Base-by-base conservation (phyloP, 2,888 invertebrate species). In the Oasisia sp. region DNA sequence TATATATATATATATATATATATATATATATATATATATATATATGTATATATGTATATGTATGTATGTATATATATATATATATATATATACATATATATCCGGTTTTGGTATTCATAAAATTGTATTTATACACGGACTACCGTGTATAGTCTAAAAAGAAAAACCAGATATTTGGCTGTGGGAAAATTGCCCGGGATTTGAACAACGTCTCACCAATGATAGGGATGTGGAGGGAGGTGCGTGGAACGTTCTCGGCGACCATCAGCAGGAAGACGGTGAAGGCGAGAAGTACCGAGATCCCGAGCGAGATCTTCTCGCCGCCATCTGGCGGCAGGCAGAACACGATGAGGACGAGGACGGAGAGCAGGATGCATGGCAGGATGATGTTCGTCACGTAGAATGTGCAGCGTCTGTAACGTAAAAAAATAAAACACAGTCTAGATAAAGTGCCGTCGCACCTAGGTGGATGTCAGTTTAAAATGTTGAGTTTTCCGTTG, bases 311-410 rank as follows among this genome's bases (percentile, higher is more conserved):
- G 44, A 95, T 94, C 93, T 95, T 95, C 93, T 95, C 95, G 0
- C 95, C 95, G 14, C 94, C 94, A 91, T 95, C 95, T 11, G 95
- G 95, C n/a, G 95, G 95, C 90, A 95, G 93, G 91, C 94, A 95
- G 92, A 95, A 95, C 74, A 95, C 95, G 32, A 95, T 93, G 93
- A 95, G 93, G 32, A 95, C 95, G 32, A 95, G 94, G 4, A 94
- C 93, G 32, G 95, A 95, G 93, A 95, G 94, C 92, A 95, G 92
- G n/a, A 94, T 91, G 91, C 95, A 95, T 11, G 95, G 95, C 32
- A 94, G 92, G 89, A 95, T 93, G 90, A 95, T 94, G 93, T 95
- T 95, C 92, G 94, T 93, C 50, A 95, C 92, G 93, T 95, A 95
- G 92, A 93, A 93, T 11, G 94, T 93, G 89, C 94, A 93, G 32